Conservation (phyloP, 1,140 invertebrate genomes). For the Dendroctonus ponderosae region DNA sequence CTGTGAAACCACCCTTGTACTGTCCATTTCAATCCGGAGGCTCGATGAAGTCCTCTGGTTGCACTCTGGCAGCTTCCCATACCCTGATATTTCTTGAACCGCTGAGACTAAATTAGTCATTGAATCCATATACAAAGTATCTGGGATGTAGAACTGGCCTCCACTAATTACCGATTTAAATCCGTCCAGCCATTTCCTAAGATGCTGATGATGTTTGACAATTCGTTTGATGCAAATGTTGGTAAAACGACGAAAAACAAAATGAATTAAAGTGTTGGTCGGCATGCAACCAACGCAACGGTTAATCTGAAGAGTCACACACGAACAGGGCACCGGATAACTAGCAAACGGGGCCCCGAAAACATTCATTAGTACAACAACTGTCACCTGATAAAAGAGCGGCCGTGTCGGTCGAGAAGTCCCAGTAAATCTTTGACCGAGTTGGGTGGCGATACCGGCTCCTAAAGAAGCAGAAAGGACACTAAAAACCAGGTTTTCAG, state of each 20-base stretch:
- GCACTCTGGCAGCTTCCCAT: too few relatives aligned
- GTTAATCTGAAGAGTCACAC: conserved; percentile 21
- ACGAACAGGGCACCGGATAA: conserved; percentile 28
- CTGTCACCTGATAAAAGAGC: conserved; percentile 49
- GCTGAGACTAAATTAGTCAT: too few relatives aligned
- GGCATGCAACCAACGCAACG: conserved; percentile 14
- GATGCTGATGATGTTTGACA: too few relatives aligned
- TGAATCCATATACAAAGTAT: too few relatives aligned
- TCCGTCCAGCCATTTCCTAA: too few relatives aligned
- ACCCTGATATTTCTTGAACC: too few relatives aligned
- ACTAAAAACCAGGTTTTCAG: conserved; percentile 25
- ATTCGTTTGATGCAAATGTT: background rate
- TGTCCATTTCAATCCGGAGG: too few relatives aligned
- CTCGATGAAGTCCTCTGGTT: too few relatives aligned
- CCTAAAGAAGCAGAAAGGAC: conserved; percentile 27
- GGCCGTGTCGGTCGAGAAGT: conserved; percentile 44
- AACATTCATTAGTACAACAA: conserved; percentile 50
- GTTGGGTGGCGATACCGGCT: conserved; percentile 26
- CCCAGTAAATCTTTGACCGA: conserved; percentile 43
- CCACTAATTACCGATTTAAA: too few relatives aligned
- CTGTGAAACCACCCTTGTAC: too few relatives aligned
- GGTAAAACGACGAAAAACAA: background rate
- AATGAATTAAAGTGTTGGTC: conserved; percentile 7
- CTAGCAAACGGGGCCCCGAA: conserved; percentile 38
- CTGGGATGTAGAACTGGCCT: too few relatives aligned